These are phyloP conservation scores for Ciconia nigra DNA, from an alignment of 2,797 vertebrate species.

Conservation along the genomic window DNA sequence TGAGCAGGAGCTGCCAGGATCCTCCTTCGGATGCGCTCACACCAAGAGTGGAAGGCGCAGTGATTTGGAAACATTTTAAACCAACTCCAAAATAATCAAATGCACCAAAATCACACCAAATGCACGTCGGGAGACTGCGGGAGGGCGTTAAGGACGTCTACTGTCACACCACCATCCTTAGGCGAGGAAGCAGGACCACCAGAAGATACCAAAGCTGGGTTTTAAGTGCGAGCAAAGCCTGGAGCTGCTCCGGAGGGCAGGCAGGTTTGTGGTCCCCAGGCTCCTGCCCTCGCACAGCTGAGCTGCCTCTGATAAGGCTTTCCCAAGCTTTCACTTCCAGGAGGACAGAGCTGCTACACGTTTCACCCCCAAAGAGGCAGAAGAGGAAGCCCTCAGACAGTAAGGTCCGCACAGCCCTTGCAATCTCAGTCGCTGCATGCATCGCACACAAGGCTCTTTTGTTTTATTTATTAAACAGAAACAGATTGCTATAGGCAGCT, in stretches of 20 bases:
- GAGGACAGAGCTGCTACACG: neutral
- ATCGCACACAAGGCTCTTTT: neutral
- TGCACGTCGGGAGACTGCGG: accelerated
- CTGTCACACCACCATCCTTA: accelerated
- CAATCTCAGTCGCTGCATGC: neutral
- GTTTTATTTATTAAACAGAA: conserved; percentile 38
- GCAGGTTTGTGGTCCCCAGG: neutral
- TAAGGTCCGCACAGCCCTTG: neutral
- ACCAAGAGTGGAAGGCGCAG: neutral
- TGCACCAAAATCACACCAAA: neutral
- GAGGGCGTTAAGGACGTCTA: accelerated
- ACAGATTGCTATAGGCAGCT: conserved; percentile 37
- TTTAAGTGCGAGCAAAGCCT: accelerated
- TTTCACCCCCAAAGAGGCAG: neutral
- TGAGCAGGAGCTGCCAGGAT: neutral
- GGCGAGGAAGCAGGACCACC: neutral
- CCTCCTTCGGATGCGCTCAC: neutral
- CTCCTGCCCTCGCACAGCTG: neutral
- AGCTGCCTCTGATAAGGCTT: neutral
- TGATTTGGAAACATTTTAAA: accelerated
- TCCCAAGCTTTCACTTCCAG: neutral
- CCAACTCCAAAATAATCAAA: neutral
- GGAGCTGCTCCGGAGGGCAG: neutral
- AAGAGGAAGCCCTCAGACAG: neutral
- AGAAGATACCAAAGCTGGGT: neutral